Conservation (phyloP, 2,113 vertebrate genomes). For the Chlorocebus sabaeus region DNA sequence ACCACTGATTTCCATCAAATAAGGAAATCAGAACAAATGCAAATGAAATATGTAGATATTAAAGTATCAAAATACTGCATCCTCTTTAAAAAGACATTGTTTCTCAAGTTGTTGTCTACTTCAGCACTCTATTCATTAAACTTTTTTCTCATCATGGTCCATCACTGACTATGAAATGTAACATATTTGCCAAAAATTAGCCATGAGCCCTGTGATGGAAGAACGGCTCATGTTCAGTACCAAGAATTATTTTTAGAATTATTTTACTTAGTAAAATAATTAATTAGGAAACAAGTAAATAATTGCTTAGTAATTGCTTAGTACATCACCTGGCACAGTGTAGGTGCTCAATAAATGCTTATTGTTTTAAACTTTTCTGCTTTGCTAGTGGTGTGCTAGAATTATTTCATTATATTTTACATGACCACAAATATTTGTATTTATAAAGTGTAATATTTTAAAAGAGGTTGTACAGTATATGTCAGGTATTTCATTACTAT, state of each 20-base stretch:
- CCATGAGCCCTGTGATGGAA: fast-evolving
- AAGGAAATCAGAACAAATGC: neutral
- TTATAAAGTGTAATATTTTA: neutral
- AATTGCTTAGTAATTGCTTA: too few relatives aligned
- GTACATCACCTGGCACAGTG: neutral
- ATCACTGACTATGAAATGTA: neutral
- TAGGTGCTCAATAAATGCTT: neutral
- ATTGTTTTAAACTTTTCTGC: neutral
- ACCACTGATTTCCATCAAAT: neutral
- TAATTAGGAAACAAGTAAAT: too few relatives aligned
- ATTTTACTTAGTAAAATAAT: too few relatives aligned
- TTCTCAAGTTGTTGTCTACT: neutral
- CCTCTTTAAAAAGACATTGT: neutral
- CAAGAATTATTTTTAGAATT: too few relatives aligned
- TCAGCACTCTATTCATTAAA: neutral
- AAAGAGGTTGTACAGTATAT: neutral
- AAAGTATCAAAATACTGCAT: neutral
- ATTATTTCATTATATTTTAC: neutral
- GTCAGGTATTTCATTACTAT: neutral
- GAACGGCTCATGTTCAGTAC: neutral
- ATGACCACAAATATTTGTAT: neutral
- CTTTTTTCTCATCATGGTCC: neutral
- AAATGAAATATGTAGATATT: neutral
- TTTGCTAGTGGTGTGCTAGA: neutral
- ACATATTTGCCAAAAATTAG: neutral